Conservation (phyloP, 37 sponge, comb jelly and placozoan genomes). For the Mnemiopsis leidyi region DNA sequence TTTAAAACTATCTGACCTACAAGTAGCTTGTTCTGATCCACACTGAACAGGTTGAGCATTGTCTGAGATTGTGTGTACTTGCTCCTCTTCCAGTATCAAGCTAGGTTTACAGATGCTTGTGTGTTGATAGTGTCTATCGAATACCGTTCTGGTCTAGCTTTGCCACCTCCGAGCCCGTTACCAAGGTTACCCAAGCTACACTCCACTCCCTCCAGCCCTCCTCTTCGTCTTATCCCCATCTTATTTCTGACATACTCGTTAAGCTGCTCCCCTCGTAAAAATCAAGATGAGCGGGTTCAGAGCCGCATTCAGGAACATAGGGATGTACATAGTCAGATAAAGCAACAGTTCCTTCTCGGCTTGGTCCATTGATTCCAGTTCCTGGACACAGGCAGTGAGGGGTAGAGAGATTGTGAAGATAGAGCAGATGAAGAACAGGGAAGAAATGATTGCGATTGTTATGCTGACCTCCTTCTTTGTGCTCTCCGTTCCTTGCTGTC, state of each 20-base stretch:
- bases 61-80: no score
- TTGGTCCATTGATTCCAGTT: no score
- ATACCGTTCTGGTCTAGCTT: no score
- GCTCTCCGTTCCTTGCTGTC: background rate
- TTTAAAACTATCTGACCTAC: no score
- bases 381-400: background rate
- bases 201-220: background rate
- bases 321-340: background rate
- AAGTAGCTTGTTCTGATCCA: no score
- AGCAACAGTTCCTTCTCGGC: background rate
- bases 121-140: no score
- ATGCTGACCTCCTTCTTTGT: background rate
- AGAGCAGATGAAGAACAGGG: background rate
- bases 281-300: background rate
- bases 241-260: background rate
- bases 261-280: background rate
- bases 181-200: background rate
- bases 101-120: no score
- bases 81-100: no score
- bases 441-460: background rate
- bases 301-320: slow-evolving; percentile 37
- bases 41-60: no score
- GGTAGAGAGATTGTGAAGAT: background rate
- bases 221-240: background rate
- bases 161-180: no score